These are phyloP conservation scores for Tokudaia muenninki DNA, from an alignment of 2,797 vertebrate genomes.

Conservation along the genomic window DNA sequence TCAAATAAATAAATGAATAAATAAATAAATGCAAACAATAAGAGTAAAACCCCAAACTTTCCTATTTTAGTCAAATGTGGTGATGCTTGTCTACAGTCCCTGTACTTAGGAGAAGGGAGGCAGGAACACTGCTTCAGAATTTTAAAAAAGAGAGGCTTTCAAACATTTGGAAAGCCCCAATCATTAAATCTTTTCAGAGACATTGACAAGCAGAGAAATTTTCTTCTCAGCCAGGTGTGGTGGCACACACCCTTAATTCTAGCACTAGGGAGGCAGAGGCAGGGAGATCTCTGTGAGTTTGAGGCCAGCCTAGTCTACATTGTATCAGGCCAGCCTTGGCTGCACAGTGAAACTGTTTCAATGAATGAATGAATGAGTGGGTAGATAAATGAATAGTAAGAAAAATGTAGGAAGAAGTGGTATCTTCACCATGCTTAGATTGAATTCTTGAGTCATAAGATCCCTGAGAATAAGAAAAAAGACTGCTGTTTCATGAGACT, in stretches of 20 bases:
- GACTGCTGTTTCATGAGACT: not conserved
- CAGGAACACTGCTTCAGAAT: not conserved
- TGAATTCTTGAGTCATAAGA: not conserved
- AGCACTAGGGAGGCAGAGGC: not conserved
- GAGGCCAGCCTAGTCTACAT: not conserved
- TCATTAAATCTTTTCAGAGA: not conserved
- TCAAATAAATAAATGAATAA: fast-evolving
- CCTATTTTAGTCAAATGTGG: not conserved
- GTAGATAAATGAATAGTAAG: not conserved
- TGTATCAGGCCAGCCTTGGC: not conserved
- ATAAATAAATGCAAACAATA: not conserved
- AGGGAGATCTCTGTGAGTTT: not conserved
- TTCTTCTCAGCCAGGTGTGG: not conserved
- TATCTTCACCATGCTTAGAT: not conserved
- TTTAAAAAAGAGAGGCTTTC: not conserved
- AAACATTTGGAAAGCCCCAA: not conserved
- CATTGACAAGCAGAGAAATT: not conserved
- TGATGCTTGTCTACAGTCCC: not conserved
- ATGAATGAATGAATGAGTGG: not conserved
- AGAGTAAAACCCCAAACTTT: not conserved
- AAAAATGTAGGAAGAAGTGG: not conserved
- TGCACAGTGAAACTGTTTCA: not conserved
- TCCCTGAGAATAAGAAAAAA: not conserved
- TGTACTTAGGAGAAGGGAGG: not conserved
- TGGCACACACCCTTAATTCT: not conserved